A percentile compares a stretch with the other conserved stretches of the same genome.
Evolutionary conservation across 2,113 vertebrate genomes (phyloP).

Genomic region (Poeciliopsis prolifica): DNA sequence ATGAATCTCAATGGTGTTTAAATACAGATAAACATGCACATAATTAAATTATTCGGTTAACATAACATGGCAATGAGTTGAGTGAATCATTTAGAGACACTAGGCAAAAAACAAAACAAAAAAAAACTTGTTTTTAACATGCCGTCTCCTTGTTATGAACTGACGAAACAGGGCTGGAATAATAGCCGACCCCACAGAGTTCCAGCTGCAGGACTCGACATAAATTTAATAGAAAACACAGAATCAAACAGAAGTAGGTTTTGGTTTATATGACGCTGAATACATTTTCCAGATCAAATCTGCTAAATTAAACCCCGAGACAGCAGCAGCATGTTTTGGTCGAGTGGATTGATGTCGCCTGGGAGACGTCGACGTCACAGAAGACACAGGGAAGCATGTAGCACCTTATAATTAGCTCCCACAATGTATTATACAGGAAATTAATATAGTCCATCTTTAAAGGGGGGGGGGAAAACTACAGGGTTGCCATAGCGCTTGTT

Average conservation of each 20-base stretch:
- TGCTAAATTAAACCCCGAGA: constrained; percentile 63
- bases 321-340: constrained; percentile 50
- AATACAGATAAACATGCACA: background rate
- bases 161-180: background rate
- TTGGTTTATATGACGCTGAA: constrained; percentile 54
- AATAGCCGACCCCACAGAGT: constrained; percentile 15
- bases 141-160: constrained; percentile 23
- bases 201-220: constrained; percentile 23
- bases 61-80: background rate
- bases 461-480: constrained; percentile 25
- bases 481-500: constrained; percentile 69
- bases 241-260: constrained; percentile 38
- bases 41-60: background rate
- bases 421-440: constrained; percentile 54
- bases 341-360: constrained; percentile 50
- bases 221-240: constrained; percentile 46
- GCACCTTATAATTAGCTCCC: constrained; percentile 60
- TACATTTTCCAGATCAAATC: constrained; percentile 61
- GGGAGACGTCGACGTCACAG: constrained; percentile 61
- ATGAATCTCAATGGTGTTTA: background rate
- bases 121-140: background rate
- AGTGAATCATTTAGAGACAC: background rate
- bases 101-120: background rate
- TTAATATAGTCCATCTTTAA: constrained; percentile 36
- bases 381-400: constrained; percentile 24